A percentile compares a stretch with the other conserved stretches of the same genome.
These are phyloP conservation scores for Cephus runcator DNA, from an alignment of 2,888 invertebrate species.

Conservation along the genomic window DNA sequence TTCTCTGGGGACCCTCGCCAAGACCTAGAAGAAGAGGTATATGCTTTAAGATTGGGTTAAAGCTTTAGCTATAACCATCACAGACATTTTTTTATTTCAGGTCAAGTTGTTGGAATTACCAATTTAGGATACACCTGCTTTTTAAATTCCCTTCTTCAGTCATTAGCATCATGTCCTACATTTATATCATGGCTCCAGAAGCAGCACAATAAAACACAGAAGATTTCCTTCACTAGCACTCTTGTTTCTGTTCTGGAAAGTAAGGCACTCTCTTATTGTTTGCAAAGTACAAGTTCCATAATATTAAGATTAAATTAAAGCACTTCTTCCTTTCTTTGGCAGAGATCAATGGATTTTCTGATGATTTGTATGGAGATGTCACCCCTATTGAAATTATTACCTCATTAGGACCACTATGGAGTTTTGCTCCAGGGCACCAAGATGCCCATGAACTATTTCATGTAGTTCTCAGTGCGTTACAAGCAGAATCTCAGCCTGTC, in stretches of 20 bases:
- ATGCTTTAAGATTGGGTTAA: conserved; percentile 2
- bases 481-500: conserved; percentile 80
- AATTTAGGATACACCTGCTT: conserved; percentile 95
- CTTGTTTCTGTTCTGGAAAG: conserved; percentile 81
- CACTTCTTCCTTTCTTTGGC: conserved; percentile 1
- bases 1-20: conserved; percentile 81
- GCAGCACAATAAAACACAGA: conserved; percentile 72
- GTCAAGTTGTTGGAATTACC: conserved; percentile 85
- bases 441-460: conserved; percentile 95
- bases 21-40: conserved; percentile 68
- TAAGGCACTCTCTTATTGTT: conserved; percentile 52
- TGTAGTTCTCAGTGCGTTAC: conserved; percentile 87
- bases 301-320: not conserved
- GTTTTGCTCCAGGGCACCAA: conserved; percentile 89
- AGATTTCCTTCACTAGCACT: conserved; percentile 79
- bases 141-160: conserved; percentile 90
- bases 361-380: conserved; percentile 55
- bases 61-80: not conserved
- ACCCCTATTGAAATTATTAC: conserved; percentile 63
- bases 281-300: not conserved
- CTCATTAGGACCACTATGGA: conserved; percentile 83
- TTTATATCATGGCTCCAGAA: conserved; percentile 85
- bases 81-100: conserved; percentile 59
- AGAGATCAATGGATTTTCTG: conserved; percentile 59
- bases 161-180: conserved; percentile 86